These are phyloP conservation scores for Drosophila recens DNA, from an alignment of 2,888 invertebrate genomes.

Conservation along the genomic window DNA sequence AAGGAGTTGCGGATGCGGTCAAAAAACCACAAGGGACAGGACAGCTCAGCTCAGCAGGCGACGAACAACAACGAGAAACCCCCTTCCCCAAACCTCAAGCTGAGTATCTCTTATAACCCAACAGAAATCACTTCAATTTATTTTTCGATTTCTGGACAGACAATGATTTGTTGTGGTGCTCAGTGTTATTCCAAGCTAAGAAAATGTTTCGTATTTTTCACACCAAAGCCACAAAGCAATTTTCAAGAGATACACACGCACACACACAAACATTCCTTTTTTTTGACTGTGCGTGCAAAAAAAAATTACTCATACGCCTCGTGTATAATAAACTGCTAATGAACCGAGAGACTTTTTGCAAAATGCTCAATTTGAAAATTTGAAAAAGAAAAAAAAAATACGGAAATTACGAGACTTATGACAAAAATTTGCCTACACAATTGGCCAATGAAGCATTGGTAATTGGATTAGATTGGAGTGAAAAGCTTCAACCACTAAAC, in stretches of 20 bases:
- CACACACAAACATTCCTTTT: slow-evolving; percentile 19
- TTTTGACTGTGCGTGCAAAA: slow-evolving; percentile 26
- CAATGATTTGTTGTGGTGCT: slow-evolving; percentile 63
- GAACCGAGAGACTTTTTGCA: slow-evolving; percentile 34
- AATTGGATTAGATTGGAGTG: slow-evolving; percentile 52
- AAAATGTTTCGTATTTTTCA: slow-evolving; percentile 59
- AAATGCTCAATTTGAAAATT: slow-evolving; percentile 32
- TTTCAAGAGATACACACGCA: slow-evolving; percentile 24
- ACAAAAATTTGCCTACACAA: slow-evolving; percentile 33
- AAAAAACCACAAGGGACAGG: slow-evolving; percentile 50
- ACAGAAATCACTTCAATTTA: slow-evolving; percentile 77
- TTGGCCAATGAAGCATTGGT: slow-evolving; percentile 56
- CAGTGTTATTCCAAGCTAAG: slow-evolving; percentile 39
- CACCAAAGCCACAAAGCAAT: slow-evolving; percentile 52
- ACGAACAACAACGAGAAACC: slow-evolving; percentile 6
- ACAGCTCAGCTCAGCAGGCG: slow-evolving; percentile 29
- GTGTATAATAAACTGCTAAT: slow-evolving; percentile 45
- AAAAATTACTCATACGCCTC: slow-evolving; percentile 50
- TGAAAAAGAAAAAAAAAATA: background rate
- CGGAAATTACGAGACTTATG: slow-evolving; percentile 21
- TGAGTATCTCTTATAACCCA: slow-evolving; percentile 11
- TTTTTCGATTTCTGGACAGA: slow-evolving; percentile 68
- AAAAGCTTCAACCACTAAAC: slow-evolving; percentile 16
- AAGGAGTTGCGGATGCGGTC: slow-evolving; percentile 45
- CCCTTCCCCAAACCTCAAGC: background rate